Evolutionary conservation across 2,888 invertebrate genomes (phyloP), one percentile per base, ranked within the genome.

Genomic region (Noctua janthina): DNA sequence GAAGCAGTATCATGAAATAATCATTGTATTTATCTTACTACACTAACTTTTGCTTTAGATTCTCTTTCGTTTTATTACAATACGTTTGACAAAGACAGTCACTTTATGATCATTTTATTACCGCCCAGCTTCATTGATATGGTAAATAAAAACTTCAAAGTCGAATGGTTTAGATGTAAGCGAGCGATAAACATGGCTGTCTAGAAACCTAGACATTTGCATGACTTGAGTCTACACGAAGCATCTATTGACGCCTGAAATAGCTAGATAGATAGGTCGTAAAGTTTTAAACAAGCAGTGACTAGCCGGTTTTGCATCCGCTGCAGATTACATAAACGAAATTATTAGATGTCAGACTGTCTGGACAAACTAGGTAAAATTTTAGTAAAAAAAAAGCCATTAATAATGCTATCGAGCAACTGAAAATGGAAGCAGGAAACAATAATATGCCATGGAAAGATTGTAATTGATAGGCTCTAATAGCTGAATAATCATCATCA

Each of bases 81-180:
- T 82, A 66, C 56, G 10, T 75, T 64, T 23, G 23, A 59, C 75
- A 76, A 70, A 54, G 64, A 73, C n/a, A 51, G 29, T 13, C 43
- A 43, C 35, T 83, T 83, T 64, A 83, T 46, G 68, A 79, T 46
- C 43, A 59, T 85, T 84, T 84, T 85, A 81, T 81, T 81, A 54
- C 71, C 68, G 20, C 29, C 67, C 59, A 74, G 72, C 64, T 66
- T 70, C 54, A 75, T 83, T 83, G 54, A 43, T 80, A 80, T 76
- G 62, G 20, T 64, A 73, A 81, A 75, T 71, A 80, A 74, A 82
- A 64, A 54, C 62, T 67, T 72, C 46, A 84, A 77, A 69, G 39
- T 73, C 39, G 51, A 75, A 66, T 59, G 46, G 20, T 73, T 72
- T 78, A 69, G 77, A 78, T 84, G 11, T 64, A 66, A 62, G 23